Base-by-base conservation (phyloP, 2,113 vertebrate genomes). In the Gymnocephalus cernua region DNA sequence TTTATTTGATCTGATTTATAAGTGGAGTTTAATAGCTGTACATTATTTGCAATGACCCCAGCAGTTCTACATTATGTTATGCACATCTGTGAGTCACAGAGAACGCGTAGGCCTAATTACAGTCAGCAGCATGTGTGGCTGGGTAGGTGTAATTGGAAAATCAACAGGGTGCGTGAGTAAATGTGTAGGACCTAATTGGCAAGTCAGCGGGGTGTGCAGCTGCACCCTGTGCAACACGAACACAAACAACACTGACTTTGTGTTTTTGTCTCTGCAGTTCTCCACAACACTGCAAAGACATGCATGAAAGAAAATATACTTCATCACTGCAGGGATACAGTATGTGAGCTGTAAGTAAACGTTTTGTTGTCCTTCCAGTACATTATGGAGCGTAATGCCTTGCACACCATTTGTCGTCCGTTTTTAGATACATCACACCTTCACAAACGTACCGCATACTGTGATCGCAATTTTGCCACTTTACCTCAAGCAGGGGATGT, bases 101-200 rank as follows among this genome's bases (percentile, higher is more conserved):
- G 61, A 68, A 80, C 9, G 32, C 54, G 2, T 38, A 57, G 76
- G 67, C 53, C 50, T 87, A 80, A 85, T 90, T 87, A 80, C 38
- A 74, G 48, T 68, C 32, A 29, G 63, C 58, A 70, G 71, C 54
- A 27, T 82, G 73, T 75, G 73, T 57, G 69, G 16, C 35, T 56
- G 80, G 61, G 70, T 71, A 87, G 79, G 83, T 86, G 86, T 90
- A 91, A 92, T 90, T 89, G 84, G 77, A 86, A 89, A 86, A 90
- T 90, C 86, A 83, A 80, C 86, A 74, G 76, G 84, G 44, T 77
- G 63, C 21, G 2, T 47, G 56, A 75, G 67, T 47, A 74, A 78
- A 87, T 77, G 80, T 84, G 71, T 74, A 53, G 70, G 63, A 68
- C 70, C 79, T 92, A 86, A 91, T 92, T 91, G 88, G 86, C 66